Evolutionary conservation across 2,797 vertebrate species (phyloP).

Genomic region (Hippocampus kuda): DNA sequence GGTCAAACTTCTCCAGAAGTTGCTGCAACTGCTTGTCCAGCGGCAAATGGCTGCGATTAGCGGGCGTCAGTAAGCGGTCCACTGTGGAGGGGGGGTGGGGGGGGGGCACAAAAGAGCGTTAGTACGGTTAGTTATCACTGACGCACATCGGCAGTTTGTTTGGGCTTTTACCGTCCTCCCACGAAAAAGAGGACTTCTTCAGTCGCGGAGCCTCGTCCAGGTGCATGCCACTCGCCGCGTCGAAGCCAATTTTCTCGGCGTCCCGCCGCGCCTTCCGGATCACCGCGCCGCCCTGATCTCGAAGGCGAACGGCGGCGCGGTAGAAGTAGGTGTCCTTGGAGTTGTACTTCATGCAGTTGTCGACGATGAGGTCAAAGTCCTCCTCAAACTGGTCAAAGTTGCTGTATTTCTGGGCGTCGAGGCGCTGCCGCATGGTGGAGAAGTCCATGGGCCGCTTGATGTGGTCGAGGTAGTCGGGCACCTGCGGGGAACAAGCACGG

Average conservation of each 20-base stretch:
- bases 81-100: constrained; percentile 56
- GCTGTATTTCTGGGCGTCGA: constrained; percentile 82
- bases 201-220: constrained; percentile 70
- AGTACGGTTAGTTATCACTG: not conserved
- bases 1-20: constrained; percentile 89
- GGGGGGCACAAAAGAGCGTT: not conserved
- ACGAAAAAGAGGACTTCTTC: constrained; percentile 73
- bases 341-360: constrained; percentile 98
- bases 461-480: constrained; percentile 93
- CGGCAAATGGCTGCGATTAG: constrained; percentile 76
- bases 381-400: constrained; percentile 84
- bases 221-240: constrained; percentile 82
- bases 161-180: constrained; percentile 84
- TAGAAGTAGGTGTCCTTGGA: constrained; percentile 96
- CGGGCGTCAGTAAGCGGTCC: constrained; percentile 81
- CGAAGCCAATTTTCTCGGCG: constrained; percentile 80
- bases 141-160: not conserved
- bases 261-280: constrained; percentile 83
- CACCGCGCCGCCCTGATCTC: constrained; percentile 88
- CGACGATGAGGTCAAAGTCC: constrained; percentile 90
- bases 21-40: constrained; percentile 86
- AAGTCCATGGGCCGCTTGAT: constrained; percentile 95
- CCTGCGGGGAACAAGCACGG: constrained; percentile 55
- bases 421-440: constrained; percentile 82
- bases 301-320: constrained; percentile 81